Conservation (phyloP, 1,140 invertebrate genomes). For the Lepidurus packardi region DNA sequence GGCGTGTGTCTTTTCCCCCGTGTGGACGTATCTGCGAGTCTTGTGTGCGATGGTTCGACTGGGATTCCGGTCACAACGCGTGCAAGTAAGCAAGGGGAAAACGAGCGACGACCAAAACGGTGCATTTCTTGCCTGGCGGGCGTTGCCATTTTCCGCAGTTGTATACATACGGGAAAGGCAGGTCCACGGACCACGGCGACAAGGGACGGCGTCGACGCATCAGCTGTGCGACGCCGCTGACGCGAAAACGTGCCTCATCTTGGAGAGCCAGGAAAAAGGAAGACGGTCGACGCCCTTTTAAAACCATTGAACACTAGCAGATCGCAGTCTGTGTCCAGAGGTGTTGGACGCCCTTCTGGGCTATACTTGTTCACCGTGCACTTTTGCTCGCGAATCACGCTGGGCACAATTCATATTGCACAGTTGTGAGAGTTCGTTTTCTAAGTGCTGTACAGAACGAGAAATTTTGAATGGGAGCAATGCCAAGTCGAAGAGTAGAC, state of each 20-base stretch:
- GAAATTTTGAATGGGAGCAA: background rate
- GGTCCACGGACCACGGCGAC: background rate
- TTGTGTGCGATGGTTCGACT: background rate
- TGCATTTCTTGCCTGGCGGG: background rate
- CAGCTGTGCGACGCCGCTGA: constrained; percentile 2
- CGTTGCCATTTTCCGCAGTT: background rate
- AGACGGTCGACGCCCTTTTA: constrained; percentile 20
- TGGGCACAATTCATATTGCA: background rate
- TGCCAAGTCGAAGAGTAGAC: background rate
- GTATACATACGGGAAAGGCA: background rate
- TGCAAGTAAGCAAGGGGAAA: background rate
- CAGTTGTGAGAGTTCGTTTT: background rate
- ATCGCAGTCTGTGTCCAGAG: background rate
- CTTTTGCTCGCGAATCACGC: no score
- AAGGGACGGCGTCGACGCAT: background rate
- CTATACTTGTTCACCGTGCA: background rate
- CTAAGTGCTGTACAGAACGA: background rate
- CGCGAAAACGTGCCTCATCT: background rate
- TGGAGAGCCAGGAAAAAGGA: background rate
- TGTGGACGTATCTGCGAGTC: background rate
- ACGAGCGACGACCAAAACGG: background rate
- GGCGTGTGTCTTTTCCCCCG: background rate
- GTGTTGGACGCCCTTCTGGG: background rate
- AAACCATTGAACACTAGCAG: background rate
- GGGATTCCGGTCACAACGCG: background rate